Evolutionary conservation across 2,797 vertebrate genomes (phyloP).

Genomic region (Brotula barbata): DNA sequence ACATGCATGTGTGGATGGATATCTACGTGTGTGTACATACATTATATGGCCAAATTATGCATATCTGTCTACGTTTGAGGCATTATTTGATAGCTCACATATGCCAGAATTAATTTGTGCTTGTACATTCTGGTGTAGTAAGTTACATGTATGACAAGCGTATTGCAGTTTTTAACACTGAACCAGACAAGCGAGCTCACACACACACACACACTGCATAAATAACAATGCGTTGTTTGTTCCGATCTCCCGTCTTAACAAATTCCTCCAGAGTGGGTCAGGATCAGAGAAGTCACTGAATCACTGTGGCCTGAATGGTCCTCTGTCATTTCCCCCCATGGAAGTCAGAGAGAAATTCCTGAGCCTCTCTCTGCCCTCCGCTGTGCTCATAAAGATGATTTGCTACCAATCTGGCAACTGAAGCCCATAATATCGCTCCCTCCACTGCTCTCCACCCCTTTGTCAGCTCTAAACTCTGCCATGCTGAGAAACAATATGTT

Average conservation of each 20-base stretch:
- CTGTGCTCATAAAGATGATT: constrained; percentile 71
- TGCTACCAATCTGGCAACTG: constrained; percentile 67
- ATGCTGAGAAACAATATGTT: constrained; percentile 72
- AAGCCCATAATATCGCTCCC: constrained; percentile 65
- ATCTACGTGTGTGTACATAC: too few species aligned
- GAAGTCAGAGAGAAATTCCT: constrained; percentile 38
- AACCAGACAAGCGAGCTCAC: background rate
- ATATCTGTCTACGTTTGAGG: too few species aligned
- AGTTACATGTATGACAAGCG: constrained; percentile 8
- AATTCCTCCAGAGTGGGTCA: constrained; percentile 14
- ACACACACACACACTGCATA: background rate
- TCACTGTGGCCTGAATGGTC: constrained; percentile 21
- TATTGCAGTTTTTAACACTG: background rate
- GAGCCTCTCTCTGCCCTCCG: constrained; percentile 43
- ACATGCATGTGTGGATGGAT: background rate
- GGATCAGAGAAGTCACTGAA: constrained; percentile 45
- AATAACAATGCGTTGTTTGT: constrained; percentile 11
- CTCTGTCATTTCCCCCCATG: constrained; percentile 38
- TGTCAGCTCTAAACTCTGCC: constrained; percentile 60
- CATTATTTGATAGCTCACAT: too few species aligned
- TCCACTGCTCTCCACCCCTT: constrained; percentile 59
- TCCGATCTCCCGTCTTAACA: constrained; percentile 2
- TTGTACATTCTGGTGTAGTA: background rate
- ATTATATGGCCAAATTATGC: too few species aligned
- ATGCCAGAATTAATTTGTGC: background rate